Evolutionary conservation across 2,888 invertebrate species (phyloP), one percentile per base, ranked within the genome.

Genomic region (Leptarthrus brevirostris): DNA sequence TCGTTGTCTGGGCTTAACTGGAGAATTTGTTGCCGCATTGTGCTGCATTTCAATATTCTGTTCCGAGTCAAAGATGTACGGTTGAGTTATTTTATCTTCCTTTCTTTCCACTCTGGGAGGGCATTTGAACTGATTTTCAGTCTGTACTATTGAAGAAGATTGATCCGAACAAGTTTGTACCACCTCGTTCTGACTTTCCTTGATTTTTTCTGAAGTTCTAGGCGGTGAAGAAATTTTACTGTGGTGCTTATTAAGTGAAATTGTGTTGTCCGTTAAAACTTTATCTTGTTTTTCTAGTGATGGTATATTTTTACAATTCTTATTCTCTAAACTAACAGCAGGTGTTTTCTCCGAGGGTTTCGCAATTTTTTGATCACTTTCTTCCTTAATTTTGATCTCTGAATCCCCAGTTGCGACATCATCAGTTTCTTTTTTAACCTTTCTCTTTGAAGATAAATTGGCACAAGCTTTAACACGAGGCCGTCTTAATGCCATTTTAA

Each of bases 391-490:
- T n/a, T n/a, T n/a, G n/a, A n/a, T n/a, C n/a, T n/a, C 26, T 3
- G 4, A n/a, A 30, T n/a, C 24, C 8, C 16, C 2, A 56, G 14
- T 40, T 8, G 10, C 10, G n/a, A n/a, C n/a, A 14, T 75, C 53
- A 34, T 26, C 12, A 5, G 30, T 12, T 5, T 54, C 36, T 2
- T 12, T 34, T 76, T 79, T 79, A 2, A 78, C 61, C 74, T 80
- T 80, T 20, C 78, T 74, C 56, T 79, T 79, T 8, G 77, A 74
- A 49, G 75, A 76, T 77, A 92, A 86, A 76, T 91, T 90, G 53
- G 91, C 91, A 79, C 91, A 87, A 73, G 90, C 91, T 87, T 92
- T 93, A 79, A 93, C 91, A 83, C 93, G 87, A 64, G 91, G 90
- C 80, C 92, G 85, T 84, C 92, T 86, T 56, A 88, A 88, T 72